phyloP scores from a whole-genome alignment of 2,888 invertebrate genomes.

The Eristalinus aeneus region DNA sequence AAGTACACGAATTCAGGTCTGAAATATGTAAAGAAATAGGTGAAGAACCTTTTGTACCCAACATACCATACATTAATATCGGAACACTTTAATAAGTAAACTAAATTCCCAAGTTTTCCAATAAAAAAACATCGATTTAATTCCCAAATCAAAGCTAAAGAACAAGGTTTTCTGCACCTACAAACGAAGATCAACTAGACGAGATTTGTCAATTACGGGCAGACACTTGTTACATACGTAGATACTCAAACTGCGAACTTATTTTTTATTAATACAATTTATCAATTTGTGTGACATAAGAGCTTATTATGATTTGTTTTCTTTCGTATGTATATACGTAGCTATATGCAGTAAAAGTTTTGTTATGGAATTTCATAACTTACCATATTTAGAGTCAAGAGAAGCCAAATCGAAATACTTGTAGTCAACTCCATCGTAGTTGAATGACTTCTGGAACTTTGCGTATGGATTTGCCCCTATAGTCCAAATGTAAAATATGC shows the following conservation, averaged over 20 bases:
- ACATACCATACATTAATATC: no score
- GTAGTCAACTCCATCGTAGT: constrained; percentile 80
- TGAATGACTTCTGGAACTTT: constrained; percentile 77
- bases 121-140: background rate
- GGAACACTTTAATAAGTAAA: no score
- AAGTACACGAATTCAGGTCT: background rate
- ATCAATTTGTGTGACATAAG: constrained; percentile 14
- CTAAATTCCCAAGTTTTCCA: no score
- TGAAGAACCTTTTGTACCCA: no score
- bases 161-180: background rate
- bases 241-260: no score
- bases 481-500: background rate
- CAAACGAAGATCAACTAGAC: background rate
- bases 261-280: background rate
- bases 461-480: constrained; percentile 77
- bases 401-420: constrained; percentile 90
- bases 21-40: background rate
- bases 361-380: constrained; percentile 76
- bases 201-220: constrained; percentile 29
- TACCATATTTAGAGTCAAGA: constrained; percentile 91
- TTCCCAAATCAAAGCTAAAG: background rate
- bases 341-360: constrained; percentile 21
- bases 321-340: background rate
- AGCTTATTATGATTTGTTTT: background rate
- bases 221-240: background rate